Base-by-base conservation (phyloP, 2,888 invertebrate species). In the Halocaridina rubra region DNA sequence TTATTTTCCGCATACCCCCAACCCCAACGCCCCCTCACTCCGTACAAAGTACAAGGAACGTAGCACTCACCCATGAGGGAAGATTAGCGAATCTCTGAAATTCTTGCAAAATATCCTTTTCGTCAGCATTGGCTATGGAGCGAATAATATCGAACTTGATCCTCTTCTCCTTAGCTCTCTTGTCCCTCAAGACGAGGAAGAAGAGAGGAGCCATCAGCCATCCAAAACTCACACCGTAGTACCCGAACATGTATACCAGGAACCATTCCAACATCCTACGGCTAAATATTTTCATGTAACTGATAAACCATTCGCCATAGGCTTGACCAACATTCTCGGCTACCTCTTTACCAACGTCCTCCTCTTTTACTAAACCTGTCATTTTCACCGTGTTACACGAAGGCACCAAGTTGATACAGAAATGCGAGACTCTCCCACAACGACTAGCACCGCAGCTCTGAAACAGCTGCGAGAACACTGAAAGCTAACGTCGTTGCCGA, bases 1-100 rank as follows among this genome's bases (percentile, higher is more conserved):
- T n/a, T n/a, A n/a, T n/a, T n/a, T n/a, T n/a, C n/a, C n/a, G n/a
- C n/a, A n/a, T n/a, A n/a, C n/a, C n/a, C n/a, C n/a, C n/a, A n/a
- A n/a, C n/a, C n/a, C n/a, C n/a, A n/a, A n/a, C n/a, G n/a, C n/a
- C n/a, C n/a, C n/a, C n/a, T n/a, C n/a, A n/a, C n/a, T n/a, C n/a
- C n/a, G n/a, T n/a, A n/a, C n/a, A n/a, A n/a, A n/a, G n/a, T n/a
- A n/a, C n/a, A n/a, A n/a, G n/a, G n/a, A n/a, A n/a, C n/a, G n/a
- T n/a, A n/a, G n/a, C n/a, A 85, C 87, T 81, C 57, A 88, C 87
- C 87, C 87, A 88, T 10, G 87, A 88, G 4, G 87, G 87, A 32
- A 88, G 79, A 61, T 80, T 86, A 0, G 87, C 67, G 71, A 85
- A 88, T 4, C 80, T 24, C n/a, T 86, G 85, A 16, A 88, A 85